Percentiles rank a stretch among this genome's conserved stretches.
Evolutionary conservation across 2,113 vertebrate species (phyloP).

Genomic region (Pedetes capensis): DNA sequence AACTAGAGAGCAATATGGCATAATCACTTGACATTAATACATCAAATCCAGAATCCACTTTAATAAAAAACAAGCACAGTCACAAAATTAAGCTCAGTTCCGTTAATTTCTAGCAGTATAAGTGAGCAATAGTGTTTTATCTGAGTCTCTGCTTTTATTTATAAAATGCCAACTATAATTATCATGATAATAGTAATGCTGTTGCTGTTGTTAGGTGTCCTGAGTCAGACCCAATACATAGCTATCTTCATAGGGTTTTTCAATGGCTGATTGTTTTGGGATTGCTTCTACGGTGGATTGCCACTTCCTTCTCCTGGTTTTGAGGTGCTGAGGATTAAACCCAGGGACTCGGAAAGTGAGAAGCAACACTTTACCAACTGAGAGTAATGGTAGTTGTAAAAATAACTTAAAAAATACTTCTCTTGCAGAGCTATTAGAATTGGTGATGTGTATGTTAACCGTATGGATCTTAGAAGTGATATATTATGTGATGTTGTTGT

Average conservation of each 20-base stretch:
- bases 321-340: no score
- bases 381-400: not conserved
- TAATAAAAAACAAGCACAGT: not conserved
- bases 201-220: no score
- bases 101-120: not conserved
- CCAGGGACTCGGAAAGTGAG: no score
- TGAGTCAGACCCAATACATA: no score
- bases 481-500: not conserved
- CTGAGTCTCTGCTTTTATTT: not conserved
- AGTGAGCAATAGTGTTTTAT: not conserved
- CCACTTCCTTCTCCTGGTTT: no score
- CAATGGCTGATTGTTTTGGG: no score
- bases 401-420: not conserved
- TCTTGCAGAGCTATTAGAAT: not conserved
- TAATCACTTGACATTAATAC: not conserved
- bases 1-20: not conserved
- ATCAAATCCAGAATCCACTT: not conserved
- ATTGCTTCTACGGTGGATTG: no score
- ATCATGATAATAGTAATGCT: not conserved
- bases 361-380: no score
- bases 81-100: not conserved
- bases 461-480: not conserved
- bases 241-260: no score
- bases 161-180: not conserved
- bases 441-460: not conserved